Base-by-base conservation (phyloP, 2,888 invertebrate species). In the Drosophila nr. perissopoda region DNA sequence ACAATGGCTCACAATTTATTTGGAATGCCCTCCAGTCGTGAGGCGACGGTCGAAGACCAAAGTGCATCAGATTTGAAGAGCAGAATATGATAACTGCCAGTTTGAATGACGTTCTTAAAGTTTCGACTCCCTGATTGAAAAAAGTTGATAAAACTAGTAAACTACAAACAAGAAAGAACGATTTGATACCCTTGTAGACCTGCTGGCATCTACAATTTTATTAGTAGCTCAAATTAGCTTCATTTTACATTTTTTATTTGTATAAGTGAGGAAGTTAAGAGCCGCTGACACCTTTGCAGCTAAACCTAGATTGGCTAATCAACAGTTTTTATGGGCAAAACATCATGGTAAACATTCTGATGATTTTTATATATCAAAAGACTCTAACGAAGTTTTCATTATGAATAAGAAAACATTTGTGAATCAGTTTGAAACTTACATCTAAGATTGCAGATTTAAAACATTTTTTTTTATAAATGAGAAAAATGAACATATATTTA, bases 1-100 rank as follows among this genome's bases (percentile, higher is more conserved):
- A 70, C 65, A 58, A 25, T 29, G 27, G 68, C 36, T 25, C 42
- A 42, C 54, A 63, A 48, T 40, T 54, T 57, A 21, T 34, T 48
- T 45, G 3, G 1, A 21, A 40, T 34, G 40, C 21, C 40, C 40
- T 67, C 18, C 31, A 36, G 48, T 18, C 16, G 21, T 13, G 7
- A 21, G 21, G 13, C n/a, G 10, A n/a, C 38, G 0, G 4, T n/a
- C 10, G n/a, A 21, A 13, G 7, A 7, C 13, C 21, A 45, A 45
- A 29, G 11, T 13, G 18, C 6, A 27, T 16, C 51, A 25, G 21
- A 45, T 45, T 45, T 25, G 1, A 7, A 25, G 13, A 16, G 7
- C 16, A 2, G 25, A 25, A 45, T 25, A 45, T 25, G 45, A 45
- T 45, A 45, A 25, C 21, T 8, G 8, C 21, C 21, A 45, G 21